Base-by-base conservation (phyloP, 2,797 vertebrate genomes). In the Aeoliscus strigatus region DNA sequence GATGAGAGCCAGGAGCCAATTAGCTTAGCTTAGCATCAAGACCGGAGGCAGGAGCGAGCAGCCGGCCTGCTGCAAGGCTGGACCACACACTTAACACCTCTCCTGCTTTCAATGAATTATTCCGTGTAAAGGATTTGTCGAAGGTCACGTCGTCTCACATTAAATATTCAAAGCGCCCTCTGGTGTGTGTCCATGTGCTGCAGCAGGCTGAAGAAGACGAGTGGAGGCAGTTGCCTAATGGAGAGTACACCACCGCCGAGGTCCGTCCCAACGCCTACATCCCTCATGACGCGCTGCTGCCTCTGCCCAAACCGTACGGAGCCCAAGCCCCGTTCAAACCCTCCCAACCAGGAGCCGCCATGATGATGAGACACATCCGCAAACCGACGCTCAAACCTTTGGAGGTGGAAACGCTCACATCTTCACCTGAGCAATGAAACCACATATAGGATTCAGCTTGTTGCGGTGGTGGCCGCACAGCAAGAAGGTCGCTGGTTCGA, bases 251-350 rank as follows among this genome's bases (percentile, higher is more conserved):
- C 0, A 91, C 88, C 0, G 91, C 91, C 0, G 86, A 91, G 31
- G 55, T 51, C 2, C 89, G 93, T 2, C 93, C 93, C 4, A 86
- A 72, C 0, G 86, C 90, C 6, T 94, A 93, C 52, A 62, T 91
- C 47, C 92, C 90, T 0, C 43, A 74, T 4, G 73, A 71, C 0
- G 74, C 60, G 27, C 11, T n/a, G 0, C 87, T 94, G 14, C 90
- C 89, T 0, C 29, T 93, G 46, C 89, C 91, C 1, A 89, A 66
- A 69, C 92, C 93, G 0, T 94, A 92, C 0, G 86, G 94, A 0
- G 82, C 85, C 6, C 59, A 80, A 60, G 79, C 90, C 60, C 93
- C 93, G 3, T 92, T 94, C 75, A 94, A 90, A 43, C 90, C 91
- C 11, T 70, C 56, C 0, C 83, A 90, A 30, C 82, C 82, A 0